These are phyloP conservation scores for Cepaea hortensis DNA, from an alignment of 2,888 invertebrate species.

Conservation along the genomic window DNA sequence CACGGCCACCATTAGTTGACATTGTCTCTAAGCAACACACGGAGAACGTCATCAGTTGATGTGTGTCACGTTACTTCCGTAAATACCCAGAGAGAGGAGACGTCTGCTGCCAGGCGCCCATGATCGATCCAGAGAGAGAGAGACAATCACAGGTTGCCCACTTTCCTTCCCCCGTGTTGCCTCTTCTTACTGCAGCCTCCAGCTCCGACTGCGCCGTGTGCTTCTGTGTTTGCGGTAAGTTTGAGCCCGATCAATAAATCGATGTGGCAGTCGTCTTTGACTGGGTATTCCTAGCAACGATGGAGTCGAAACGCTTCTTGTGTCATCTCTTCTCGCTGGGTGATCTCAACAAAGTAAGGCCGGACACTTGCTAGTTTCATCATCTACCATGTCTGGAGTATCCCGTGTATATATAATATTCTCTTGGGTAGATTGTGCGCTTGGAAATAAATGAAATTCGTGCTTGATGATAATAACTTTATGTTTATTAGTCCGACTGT, in stretches of 20 bases:
- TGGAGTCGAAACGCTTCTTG: neutral
- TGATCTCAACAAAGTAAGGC: no score
- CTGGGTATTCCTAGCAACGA: constrained; percentile 8
- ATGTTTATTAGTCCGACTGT: no score
- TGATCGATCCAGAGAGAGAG: constrained; percentile 47
- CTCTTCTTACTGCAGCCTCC: constrained; percentile 36
- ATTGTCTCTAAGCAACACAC: constrained; percentile 48
- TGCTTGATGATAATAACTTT: no score
- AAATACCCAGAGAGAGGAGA: constrained; percentile 60
- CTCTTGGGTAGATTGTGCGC: no score
- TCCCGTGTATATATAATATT: no score
- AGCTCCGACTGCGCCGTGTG: constrained; percentile 32
- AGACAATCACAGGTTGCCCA: no score
- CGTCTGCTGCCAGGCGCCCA: constrained; percentile 34
- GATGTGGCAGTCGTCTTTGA: constrained; percentile 39
- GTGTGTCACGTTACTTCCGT: constrained; percentile 66
- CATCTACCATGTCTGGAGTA: no score
- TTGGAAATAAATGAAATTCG: no score
- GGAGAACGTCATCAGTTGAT: constrained; percentile 39
- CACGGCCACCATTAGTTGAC: constrained; percentile 51
- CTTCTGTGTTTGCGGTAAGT: constrained; percentile 48
- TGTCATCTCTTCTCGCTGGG: no score
- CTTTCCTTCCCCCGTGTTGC: constrained; percentile 19
- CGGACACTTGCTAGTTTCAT: no score
- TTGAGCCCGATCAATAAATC: constrained; percentile 42